Conservation (phyloP, 2,888 invertebrate species). For the Pachymerium ferrugineum region DNA sequence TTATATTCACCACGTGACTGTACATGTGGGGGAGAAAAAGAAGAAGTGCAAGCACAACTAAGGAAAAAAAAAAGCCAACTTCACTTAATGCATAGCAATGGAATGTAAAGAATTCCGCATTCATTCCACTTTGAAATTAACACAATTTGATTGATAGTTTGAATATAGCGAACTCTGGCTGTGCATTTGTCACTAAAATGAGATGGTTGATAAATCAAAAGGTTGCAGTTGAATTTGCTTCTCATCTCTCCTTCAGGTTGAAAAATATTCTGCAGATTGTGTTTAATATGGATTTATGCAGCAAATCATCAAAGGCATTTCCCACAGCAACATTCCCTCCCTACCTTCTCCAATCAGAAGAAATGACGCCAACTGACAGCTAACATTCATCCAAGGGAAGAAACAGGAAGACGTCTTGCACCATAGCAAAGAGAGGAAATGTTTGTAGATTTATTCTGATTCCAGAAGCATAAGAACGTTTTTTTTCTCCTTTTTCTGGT, state of each 20-base stretch:
- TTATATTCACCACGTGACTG: background rate
- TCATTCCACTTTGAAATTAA: background rate
- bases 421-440: background rate
- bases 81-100: background rate
- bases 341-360: constrained; percentile 5
- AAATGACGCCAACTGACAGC: constrained; percentile 22
- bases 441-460: constrained; percentile 3
- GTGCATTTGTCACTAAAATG: background rate
- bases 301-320: constrained; percentile 15
- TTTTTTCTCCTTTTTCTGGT: background rate
- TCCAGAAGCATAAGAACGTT: background rate
- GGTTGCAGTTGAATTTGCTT: background rate
- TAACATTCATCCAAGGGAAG: constrained; percentile 20
- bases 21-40: too few species aligned
- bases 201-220: background rate
- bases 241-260: background rate
- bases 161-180: background rate
- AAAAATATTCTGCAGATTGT: background rate
- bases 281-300: constrained; percentile 24
- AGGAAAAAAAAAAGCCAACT: background rate
- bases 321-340: background rate
- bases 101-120: background rate
- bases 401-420: constrained; percentile 7
- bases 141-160: background rate
- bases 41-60: too few species aligned